These are phyloP conservation scores for Charaxes varanes DNA, from an alignment of 1,140 invertebrate species.

Conservation along the genomic window DNA sequence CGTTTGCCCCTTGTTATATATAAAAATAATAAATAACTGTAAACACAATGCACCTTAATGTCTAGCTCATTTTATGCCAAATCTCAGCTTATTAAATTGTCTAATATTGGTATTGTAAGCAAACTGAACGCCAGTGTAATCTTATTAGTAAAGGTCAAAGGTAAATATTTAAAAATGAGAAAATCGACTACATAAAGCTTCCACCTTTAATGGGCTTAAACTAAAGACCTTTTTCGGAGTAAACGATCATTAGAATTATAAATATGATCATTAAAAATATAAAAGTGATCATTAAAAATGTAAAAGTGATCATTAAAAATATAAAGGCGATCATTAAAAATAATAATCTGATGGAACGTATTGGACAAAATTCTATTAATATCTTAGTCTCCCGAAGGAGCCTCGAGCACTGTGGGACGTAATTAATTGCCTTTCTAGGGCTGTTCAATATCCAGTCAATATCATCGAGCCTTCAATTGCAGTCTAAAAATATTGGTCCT, in stretches of 20 bases:
- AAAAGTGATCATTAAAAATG: conserved; percentile 5
- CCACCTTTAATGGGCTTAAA: not conserved
- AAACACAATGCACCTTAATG: no score
- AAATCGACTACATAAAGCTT: no score
- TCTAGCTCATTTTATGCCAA: no score
- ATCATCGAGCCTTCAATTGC: conserved; percentile 8
- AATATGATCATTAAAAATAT: no score
- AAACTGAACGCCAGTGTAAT: no score
- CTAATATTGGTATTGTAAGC: no score
- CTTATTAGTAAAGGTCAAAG: no score
- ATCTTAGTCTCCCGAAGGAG: conserved; percentile 2
- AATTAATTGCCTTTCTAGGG: conserved; percentile 13
- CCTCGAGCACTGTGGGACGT: conserved; percentile 5
- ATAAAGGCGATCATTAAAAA: conserved; percentile 1
- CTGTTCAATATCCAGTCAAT: conserved; percentile 11
- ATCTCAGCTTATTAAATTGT: no score
- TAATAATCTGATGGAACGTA: conserved; percentile 4
- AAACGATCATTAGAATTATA: conserved; percentile 5
- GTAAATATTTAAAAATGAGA: no score
- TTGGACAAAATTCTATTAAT: conserved; percentile 13
- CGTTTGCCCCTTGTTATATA: no score
- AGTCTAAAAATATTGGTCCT: not conserved
- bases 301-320: conserved; percentile 5
- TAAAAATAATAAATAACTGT: no score
- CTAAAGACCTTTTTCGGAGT: not conserved